These are phyloP conservation scores for Sebastes melanostomus DNA, from an alignment of 2,797 vertebrate genomes.

Conservation along the genomic window DNA sequence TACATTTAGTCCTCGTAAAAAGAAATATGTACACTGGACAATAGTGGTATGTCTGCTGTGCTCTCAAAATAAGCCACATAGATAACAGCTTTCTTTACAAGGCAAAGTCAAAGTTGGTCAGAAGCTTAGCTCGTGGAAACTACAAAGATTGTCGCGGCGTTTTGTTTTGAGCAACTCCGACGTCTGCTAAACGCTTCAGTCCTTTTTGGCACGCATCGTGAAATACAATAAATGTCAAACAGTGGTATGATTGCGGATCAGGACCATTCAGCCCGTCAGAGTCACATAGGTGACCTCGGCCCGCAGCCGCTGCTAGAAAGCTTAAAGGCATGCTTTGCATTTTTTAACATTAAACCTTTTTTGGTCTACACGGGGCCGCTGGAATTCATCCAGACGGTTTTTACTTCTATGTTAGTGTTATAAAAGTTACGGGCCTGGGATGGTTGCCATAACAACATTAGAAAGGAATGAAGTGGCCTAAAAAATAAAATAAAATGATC, in stretches of 20 bases:
- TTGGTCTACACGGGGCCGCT: constrained; percentile 24
- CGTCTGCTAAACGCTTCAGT: constrained; percentile 49
- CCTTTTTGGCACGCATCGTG: constrained; percentile 40
- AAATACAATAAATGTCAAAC: constrained; percentile 66
- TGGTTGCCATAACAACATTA: constrained; percentile 36
- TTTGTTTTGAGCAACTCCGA: constrained; percentile 47
- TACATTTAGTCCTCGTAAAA: constrained; percentile 40
- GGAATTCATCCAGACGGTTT: constrained; percentile 30
- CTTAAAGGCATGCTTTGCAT: constrained; percentile 51
- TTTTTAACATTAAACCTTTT: constrained; percentile 49
- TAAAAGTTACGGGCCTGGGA: constrained; percentile 36
- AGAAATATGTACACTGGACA: constrained; percentile 42
- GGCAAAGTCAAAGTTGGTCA: constrained; percentile 32
- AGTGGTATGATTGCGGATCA: constrained; percentile 37
- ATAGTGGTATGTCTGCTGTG: constrained; percentile 32
- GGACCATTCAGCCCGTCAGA: constrained; percentile 21
- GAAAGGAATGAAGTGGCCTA: constrained; percentile 21
- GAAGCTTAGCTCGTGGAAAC: constrained; percentile 28
- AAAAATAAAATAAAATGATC: constrained; percentile 10
- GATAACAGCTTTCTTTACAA: constrained; percentile 33
- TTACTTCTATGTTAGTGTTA: constrained; percentile 51
- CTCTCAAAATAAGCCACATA: constrained; percentile 17
- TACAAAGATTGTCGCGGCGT: constrained; percentile 12
- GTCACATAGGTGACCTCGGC: constrained; percentile 47
- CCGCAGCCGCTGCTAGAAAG: constrained; percentile 42